phyloP scores from a whole-genome alignment of 1,140 invertebrate genomes.

The Papilio machaon region DNA sequence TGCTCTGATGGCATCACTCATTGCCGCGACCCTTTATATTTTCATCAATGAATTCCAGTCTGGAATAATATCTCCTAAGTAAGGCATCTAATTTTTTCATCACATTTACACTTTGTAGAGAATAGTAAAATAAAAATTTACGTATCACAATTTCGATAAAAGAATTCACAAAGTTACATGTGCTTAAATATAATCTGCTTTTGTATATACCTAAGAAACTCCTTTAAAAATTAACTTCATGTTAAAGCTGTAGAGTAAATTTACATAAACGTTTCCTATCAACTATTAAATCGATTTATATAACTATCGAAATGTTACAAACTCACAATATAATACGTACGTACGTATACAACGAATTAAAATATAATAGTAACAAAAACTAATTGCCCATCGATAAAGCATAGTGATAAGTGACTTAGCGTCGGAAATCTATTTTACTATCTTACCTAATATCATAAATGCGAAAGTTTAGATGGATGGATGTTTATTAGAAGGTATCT shows the following conservation, averaged over 20 bases:
- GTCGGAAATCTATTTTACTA: neutral
- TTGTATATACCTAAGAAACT: too few species aligned
- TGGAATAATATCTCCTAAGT: constrained; percentile 39
- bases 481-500: too few species aligned
- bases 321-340: neutral
- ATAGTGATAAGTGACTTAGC: neutral
- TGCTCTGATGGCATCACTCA: neutral
- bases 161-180: too few species aligned
- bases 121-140: neutral
- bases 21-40: constrained; percentile 50
- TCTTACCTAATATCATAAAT: too few species aligned
- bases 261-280: too few species aligned
- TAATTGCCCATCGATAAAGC: constrained; percentile 3
- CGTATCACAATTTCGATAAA: too few species aligned
- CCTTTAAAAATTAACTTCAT: too few species aligned
- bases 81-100: constrained; percentile 17
- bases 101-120: neutral
- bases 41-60: constrained; percentile 49
- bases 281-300: neutral
- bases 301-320: neutral
- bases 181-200: too few species aligned
- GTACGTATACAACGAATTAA: neutral
- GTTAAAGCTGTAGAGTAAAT: too few species aligned
- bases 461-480: too few species aligned
- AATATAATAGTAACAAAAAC: neutral